Evolutionary conservation across 2,888 invertebrate genomes (phyloP), one percentile per base, ranked within the genome.

Genomic region (Sialis fuliginosa): DNA sequence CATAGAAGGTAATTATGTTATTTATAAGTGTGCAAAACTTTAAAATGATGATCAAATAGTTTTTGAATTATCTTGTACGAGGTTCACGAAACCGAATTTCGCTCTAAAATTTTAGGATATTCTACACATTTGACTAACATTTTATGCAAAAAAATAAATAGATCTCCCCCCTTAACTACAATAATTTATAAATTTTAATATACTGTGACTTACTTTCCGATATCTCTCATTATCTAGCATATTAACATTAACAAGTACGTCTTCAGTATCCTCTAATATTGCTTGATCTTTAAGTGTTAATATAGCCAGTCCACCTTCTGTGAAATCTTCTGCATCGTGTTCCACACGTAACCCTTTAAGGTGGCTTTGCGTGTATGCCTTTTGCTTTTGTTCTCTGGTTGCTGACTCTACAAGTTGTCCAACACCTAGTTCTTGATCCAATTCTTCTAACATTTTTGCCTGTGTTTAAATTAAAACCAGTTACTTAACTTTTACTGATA

Each of bases 381-480:
- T 63, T 33, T 61, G 65, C 31, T 75, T 69, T 44, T 74, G 73
- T 50, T 66, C 69, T 44, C 68, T 67, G 52, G 75, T 74, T 56
- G 88, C 88, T 54, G 85, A 79, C 52, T 85, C 83, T n/a, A 95
- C 75, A 43, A 93, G 68, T 55, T 81, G 84, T 9, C 79, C 76
- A 50, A 93, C 80, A 33, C 93, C 95, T 72, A 96, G 95, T 62
- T 88, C 92, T 54, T 79, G 85, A 66, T 97, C 97, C 72, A 97
- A 75, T 66, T 96, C 92, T 65, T 95, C 91, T 58, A 97, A 64
- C 71, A 88, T 75, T 62, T 90, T 91, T 22, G 92, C 96, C 89
- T 87, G 60, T 33, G 43, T 32, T n/a, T n/a, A n/a, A n/a, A n/a
- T n/a, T n/a, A n/a, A n/a, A n/a, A n/a, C n/a, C n/a, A n/a, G n/a